phyloP scores from a whole-genome alignment of 2,113 vertebrate genomes.

The Anthoscopus minutus region DNA sequence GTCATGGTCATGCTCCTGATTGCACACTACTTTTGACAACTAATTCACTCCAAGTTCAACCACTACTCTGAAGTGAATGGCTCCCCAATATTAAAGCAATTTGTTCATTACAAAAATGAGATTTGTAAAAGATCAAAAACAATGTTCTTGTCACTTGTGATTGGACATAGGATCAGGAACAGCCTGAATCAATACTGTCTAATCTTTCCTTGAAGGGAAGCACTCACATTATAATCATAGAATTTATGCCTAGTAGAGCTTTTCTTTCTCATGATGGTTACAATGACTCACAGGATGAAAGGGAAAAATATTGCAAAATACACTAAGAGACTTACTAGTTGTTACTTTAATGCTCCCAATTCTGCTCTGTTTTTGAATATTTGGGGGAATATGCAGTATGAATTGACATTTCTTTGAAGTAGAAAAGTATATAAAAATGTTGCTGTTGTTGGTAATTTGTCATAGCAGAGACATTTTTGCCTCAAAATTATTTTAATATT shows the following conservation, averaged over 20 bases:
- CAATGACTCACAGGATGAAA: not conserved
- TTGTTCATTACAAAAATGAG: not conserved
- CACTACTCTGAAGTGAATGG: not conserved
- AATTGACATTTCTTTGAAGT: not conserved
- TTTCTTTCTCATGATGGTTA: not conserved
- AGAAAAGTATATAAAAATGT: not conserved
- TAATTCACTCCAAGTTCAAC: not conserved
- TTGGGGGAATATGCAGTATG: not conserved
- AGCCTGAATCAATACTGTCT: not conserved
- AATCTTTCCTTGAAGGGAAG: not conserved
- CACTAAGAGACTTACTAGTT: not conserved
- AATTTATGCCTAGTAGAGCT: not conserved
- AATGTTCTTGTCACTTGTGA: not conserved
- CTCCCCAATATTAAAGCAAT: not conserved
- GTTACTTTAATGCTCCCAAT: not conserved
- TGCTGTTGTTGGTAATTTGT: not conserved
- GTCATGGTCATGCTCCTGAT: not conserved
- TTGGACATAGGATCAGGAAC: not conserved
- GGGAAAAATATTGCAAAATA: not conserved
- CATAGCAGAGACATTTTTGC: not conserved
- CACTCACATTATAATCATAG: not conserved
- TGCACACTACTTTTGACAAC: not conserved
- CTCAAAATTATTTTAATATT: not conserved
- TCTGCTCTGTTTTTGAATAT: not conserved
- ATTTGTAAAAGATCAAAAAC: not conserved